Evolutionary conservation across 2,797 vertebrate genomes (phyloP), one percentile per base, ranked within the genome.

Genomic region (Eupleurogrammus muticus): DNA sequence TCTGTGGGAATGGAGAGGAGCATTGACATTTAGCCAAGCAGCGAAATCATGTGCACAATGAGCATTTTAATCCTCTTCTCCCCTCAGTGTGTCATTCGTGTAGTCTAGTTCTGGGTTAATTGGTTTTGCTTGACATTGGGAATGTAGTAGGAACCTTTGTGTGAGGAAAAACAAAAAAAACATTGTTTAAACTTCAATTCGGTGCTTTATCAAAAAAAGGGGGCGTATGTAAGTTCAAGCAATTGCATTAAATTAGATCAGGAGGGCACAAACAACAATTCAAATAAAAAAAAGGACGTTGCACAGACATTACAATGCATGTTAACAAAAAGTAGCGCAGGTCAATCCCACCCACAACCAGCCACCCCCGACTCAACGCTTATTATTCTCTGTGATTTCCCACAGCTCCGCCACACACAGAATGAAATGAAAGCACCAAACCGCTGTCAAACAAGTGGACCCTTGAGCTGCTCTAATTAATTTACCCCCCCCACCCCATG

Each of bases 1-100:
- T 96, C 97, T 99, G 95, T 28, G 47, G 86, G 89, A 80, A 87
- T 58, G 89, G 81, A 81, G 74, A 83, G 80, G 84, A 87, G 73
- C 76, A 75, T 84, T 81, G 75, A 80, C 68, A 82, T 85, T 83
- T 81, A 66, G 66, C 47, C 66, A 71, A 77, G 70, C 71, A 36
- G 76, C 78, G 79, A 79, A 82, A 87, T 86, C 85, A 87, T 17
- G 28, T 58, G 69, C 62, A 88, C 74, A 89, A 86, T 85, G 82
- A 81, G 68, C 81, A 77, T 73, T 75, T 83, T 73, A 79, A 88
- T 83, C 83, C 65, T 74, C 80, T 79, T 84, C 86, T 55, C 76
- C 70, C 64, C 76, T 73, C 64, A 74, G 17, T 51, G 35, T 70
- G 79, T 62, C 73, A 72, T 60, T 82, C 63, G 60, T 70, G 81